phyloP scores from a whole-genome alignment of 2,888 invertebrate genomes.

The Mesochorus sp. region DNA sequence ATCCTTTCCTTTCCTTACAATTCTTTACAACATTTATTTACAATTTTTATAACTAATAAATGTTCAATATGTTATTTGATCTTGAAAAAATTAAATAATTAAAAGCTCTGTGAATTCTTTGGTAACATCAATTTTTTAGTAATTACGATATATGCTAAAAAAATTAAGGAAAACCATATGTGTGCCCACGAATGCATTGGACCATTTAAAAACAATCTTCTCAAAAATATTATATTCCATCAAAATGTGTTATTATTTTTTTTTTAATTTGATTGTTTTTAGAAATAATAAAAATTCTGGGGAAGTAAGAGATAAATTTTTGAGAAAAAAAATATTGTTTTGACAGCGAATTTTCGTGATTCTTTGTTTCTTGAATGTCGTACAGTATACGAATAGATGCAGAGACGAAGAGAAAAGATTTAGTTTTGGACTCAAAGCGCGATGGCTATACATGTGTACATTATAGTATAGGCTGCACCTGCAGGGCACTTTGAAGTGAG shows the following conservation, averaged over 20 bases:
- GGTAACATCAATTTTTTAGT: too few relatives aligned
- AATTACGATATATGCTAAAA: too few relatives aligned
- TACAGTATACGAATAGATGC: slow-evolving; percentile 2
- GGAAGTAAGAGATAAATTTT: not conserved
- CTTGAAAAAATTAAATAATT: too few relatives aligned
- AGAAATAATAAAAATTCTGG: not conserved
- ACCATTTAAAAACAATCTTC: not conserved
- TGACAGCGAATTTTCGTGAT: not conserved
- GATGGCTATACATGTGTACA: not conserved
- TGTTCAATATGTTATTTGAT: too few relatives aligned
- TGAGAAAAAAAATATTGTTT: not conserved
- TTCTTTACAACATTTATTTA: too few relatives aligned
- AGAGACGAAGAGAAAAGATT: slow-evolving; percentile 13
- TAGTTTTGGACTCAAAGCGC: slow-evolving; percentile 56
- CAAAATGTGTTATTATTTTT: not conserved
- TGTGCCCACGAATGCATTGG: too few relatives aligned
- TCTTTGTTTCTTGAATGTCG: not conserved
- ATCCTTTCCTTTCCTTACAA: not conserved
- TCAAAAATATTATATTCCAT: not conserved
- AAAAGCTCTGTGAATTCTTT: too few relatives aligned
- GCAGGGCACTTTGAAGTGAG: slow-evolving; percentile 81
- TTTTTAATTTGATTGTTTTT: not conserved
- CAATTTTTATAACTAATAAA: too few relatives aligned
- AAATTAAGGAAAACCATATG: too few relatives aligned
- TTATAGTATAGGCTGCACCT: slow-evolving; percentile 76